Percentiles rank a stretch among this genome's conserved stretches.
Evolutionary conservation across 2,113 vertebrate genomes (phyloP).

Genomic region (Cygnus atratus): DNA sequence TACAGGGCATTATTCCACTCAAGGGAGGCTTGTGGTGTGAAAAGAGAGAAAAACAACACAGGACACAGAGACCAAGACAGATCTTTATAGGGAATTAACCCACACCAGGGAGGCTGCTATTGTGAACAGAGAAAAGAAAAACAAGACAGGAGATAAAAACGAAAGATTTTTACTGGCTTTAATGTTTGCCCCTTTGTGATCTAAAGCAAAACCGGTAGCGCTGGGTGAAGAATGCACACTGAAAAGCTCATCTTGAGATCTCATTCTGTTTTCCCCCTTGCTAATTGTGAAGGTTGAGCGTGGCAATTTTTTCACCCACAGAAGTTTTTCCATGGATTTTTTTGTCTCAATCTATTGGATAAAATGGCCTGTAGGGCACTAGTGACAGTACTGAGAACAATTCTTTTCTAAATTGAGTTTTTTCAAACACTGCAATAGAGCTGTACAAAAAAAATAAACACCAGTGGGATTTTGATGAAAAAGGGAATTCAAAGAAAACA

Average conservation of each 20-base stretch:
- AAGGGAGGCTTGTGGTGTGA: slow-evolving; percentile 17
- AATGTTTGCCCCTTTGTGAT: background rate
- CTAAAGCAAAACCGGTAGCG: background rate
- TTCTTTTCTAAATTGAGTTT: background rate
- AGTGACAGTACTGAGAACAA: background rate
- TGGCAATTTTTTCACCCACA: background rate
- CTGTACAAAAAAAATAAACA: background rate
- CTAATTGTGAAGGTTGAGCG: background rate
- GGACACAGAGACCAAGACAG: background rate
- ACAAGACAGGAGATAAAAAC: slow-evolving; percentile 37
- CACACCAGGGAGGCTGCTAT: background rate
- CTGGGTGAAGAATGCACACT: background rate
- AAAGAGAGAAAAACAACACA: slow-evolving; percentile 30
- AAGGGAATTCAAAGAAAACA: background rate
- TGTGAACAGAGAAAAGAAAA: slow-evolving; percentile 23
- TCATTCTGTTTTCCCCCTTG: background rate
- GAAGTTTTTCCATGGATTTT: background rate
- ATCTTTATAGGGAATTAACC: slow-evolving; percentile 51
- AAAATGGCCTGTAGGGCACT: background rate
- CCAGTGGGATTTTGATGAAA: background rate
- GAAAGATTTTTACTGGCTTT: slow-evolving; percentile 25
- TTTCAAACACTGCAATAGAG: background rate
- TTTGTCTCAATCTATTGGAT: background rate
- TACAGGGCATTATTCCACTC: slow-evolving; percentile 36
- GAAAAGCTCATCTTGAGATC: slow-evolving; percentile 5